Evolutionary conservation across 2,888 invertebrate species (phyloP), one percentile per base, ranked within the genome.

Genomic region (Horisme vitalbata): DNA sequence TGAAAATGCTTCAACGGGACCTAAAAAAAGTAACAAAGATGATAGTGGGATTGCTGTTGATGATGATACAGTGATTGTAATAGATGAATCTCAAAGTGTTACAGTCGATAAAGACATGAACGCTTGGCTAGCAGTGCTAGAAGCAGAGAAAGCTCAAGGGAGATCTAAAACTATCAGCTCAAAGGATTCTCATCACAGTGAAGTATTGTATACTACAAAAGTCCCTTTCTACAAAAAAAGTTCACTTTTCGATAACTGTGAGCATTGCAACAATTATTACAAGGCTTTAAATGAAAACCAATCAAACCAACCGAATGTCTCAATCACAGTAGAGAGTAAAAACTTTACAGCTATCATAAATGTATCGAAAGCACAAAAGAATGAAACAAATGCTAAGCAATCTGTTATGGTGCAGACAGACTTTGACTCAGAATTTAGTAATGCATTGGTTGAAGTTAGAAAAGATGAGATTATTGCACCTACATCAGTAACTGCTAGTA

Each of bases 41-140:
- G 81, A 84, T 52, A 85, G 79, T 75, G 80, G 75, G 5, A 79
- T 79, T 51, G 71, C 68, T 45, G 62, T 79, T 46, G 77, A 82
- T 63, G 71, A 79, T 67, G 78, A 79, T 26, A 53, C 57, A 23
- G 37, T 34, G 6, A 71, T 75, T 55, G 52, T 73, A 3, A 79
- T 86, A 55, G 71, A 83, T 58, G 81, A 81, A 44, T 71, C 76
- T 30, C 73, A 73, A 55, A 69, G 56, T 58, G 39, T 65, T 44
- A 35, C 41, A 28, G 21, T 74, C 41, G 83, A 87, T 63, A 88
- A 86, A 65, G 88, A 89, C 63, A 66, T 55, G 57, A 55, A 71
- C 24, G 85, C 87, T 43, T 79, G 71, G 59, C 50, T 75, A 23
- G 81, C 80, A 51, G 77, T 87, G 8, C 46, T 69, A 30, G 63